Conservation (phyloP, 2,113 vertebrate genomes). For the Cromileptes altivelis region DNA sequence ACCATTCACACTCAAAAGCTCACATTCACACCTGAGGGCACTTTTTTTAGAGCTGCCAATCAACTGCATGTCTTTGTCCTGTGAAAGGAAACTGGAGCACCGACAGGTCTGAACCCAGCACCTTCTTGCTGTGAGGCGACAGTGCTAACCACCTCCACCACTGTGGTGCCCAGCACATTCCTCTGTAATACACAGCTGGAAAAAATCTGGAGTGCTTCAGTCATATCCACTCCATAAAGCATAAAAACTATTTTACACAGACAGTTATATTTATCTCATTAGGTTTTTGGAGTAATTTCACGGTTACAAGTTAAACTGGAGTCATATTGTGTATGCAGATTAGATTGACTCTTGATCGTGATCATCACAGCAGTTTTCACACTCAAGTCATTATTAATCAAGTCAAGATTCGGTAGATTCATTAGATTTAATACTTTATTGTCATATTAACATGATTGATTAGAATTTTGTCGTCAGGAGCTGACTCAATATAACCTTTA, state of each 20-base stretch:
- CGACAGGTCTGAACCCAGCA: background rate
- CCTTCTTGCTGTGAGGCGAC: background rate
- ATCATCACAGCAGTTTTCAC: background rate
- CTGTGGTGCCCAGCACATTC: background rate
- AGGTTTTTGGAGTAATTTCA: background rate
- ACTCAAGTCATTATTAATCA: background rate
- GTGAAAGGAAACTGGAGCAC: background rate
- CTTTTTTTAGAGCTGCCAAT: background rate
- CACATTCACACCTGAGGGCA: background rate
- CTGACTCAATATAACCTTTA: no score
- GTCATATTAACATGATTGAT: no score
- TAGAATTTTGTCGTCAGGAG: no score
- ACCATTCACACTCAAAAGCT: background rate
- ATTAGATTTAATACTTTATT: no score
- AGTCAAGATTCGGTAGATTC: background rate
- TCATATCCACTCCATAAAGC: background rate
- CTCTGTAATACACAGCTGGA: background rate
- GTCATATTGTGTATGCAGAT: background rate
- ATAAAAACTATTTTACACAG: background rate
- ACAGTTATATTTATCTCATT: background rate
- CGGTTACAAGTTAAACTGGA: background rate
- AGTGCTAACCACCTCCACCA: background rate
- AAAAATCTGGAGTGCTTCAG: background rate
- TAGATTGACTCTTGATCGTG: background rate
- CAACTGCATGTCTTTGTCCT: background rate